phyloP scores from a whole-genome alignment of 2,797 vertebrate genomes.

The Nyctalus aviator region DNA sequence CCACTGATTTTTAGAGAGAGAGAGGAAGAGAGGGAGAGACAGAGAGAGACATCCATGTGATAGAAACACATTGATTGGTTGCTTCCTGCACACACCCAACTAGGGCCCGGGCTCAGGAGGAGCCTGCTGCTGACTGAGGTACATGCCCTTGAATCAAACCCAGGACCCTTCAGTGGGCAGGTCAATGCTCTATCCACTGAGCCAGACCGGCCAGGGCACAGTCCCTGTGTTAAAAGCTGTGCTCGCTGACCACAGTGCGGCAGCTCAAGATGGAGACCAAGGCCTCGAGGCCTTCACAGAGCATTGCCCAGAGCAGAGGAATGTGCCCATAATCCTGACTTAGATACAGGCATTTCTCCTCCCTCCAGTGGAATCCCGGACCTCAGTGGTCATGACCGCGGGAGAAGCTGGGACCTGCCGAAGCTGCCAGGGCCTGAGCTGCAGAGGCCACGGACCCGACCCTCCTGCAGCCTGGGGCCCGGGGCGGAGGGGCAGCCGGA shows the following conservation, averaged over 20 bases:
- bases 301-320: not conserved
- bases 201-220: too few relatives aligned
- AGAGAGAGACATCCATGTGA: too few relatives aligned
- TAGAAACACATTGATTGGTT: too few relatives aligned
- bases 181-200: too few relatives aligned
- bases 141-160: too few relatives aligned
- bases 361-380: not conserved
- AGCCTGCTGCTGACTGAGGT: too few relatives aligned
- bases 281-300: not conserved
- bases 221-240: not conserved
- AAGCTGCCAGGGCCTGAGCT: not conserved
- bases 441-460: not conserved
- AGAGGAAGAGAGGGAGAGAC: too few relatives aligned
- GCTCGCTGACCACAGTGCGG: not conserved
- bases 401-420: not conserved
- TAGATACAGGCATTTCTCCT: not conserved
- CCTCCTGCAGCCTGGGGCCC: accelerated
- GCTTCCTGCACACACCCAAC: too few relatives aligned
- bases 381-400: not conserved
- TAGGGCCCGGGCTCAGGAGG: too few relatives aligned
- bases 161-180: too few relatives aligned
- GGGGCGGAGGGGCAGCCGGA: too few relatives aligned
- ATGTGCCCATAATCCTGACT: not conserved
- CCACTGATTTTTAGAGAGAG: too few relatives aligned
- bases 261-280: not conserved